Evolutionary conservation across 2,113 vertebrate species (phyloP), one percentile per base, ranked within the genome.

Genomic region (Argyrosomus japonicus): DNA sequence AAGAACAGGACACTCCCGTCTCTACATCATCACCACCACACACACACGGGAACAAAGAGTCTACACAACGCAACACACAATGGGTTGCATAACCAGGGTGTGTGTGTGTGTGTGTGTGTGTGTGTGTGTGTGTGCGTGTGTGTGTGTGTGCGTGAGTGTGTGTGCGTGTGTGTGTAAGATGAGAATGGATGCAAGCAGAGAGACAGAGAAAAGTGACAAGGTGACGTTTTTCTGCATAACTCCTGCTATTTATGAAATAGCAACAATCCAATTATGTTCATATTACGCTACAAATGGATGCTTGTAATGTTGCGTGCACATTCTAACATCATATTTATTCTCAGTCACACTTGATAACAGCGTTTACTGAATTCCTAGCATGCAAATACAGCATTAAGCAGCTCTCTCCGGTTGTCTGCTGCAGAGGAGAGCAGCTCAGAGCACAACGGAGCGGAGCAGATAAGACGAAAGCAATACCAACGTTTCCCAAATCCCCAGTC

Each of bases 1-100:
- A 56, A 70, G 71, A 81, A 85, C 53, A 53, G 29, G 71, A 79
- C 79, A 77, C 65, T 69, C 61, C 11, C 17, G 6, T 79, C 58
- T 85, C 56, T 8, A 6, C 75, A 78, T 76, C 67, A 87, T 64
- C 56, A 58, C 67, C 68, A 27, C 8, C 23, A 61, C 73, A 84
- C 76, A 84, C 76, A 75, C 27, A 25, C 1, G 13, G 23, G 40
- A 83, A 90, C 82, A 86, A 88, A 84, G 88, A 62, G 25, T 62
- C 72, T 19, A 53, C 64, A 80, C 75, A 70, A 36, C 9, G 32
- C 72, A 68, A 23, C 64, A 54, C 67, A 81, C 68, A 83, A 64
- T 15, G 19, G 1, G 73, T 91, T 90, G 75, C 70, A 79, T 91
- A 90, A 91, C 76, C 17, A 21, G 17, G 1, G 63, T 70, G 74